phyloP scores from a whole-genome alignment of 2,888 invertebrate species.

The Agrilus biguttatus region DNA sequence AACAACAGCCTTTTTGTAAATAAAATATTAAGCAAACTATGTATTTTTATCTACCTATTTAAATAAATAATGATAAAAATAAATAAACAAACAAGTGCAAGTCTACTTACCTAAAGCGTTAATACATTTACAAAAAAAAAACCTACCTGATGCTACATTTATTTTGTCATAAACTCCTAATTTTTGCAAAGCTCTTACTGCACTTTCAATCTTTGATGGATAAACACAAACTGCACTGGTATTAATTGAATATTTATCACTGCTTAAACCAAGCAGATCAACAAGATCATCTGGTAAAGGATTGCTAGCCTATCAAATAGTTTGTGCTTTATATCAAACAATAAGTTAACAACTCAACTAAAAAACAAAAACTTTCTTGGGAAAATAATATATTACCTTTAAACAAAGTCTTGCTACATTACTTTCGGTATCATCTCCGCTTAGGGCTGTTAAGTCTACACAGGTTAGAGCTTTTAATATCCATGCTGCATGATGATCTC shows the following conservation, averaged over 20 bases:
- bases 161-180: constrained; percentile 41
- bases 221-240: constrained; percentile 95
- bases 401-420: constrained; percentile 70
- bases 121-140: background rate
- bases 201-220: constrained; percentile 70
- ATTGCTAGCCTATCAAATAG: constrained; percentile 35
- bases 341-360: too few relatives aligned
- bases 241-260: constrained; percentile 31
- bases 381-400: constrained; percentile 41
- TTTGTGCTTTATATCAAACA: too few relatives aligned
- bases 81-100: too few relatives aligned
- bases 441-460: constrained; percentile 86
- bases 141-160: constrained; percentile 65
- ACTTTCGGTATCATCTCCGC: constrained; percentile 63
- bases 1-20: constrained; percentile 2
- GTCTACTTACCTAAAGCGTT: too few relatives aligned
- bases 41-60: too few relatives aligned
- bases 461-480: constrained; percentile 67
- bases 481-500: constrained; percentile 51
- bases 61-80: too few relatives aligned
- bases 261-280: constrained; percentile 23
- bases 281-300: constrained; percentile 30
- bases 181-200: constrained; percentile 40
- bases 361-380: too few relatives aligned
- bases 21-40: too few relatives aligned